Evolutionary conservation across 2,113 vertebrate genomes (phyloP).

Genomic region (Anolis carolinensis): DNA sequence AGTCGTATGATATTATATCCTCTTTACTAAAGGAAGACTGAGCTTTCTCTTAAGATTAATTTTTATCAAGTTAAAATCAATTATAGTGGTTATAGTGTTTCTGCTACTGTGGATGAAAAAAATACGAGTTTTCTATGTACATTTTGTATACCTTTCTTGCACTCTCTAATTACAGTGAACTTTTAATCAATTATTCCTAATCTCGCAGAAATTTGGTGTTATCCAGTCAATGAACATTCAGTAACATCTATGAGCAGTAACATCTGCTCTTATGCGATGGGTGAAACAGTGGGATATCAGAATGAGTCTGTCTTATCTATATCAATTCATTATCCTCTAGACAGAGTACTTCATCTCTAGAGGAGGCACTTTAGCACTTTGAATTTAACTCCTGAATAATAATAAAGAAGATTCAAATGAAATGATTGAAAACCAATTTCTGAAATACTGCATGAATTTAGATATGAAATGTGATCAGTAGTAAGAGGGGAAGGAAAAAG

Average conservation of each 20-base stretch:
- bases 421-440: too few species aligned
- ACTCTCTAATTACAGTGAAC: not conserved
- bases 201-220: not conserved
- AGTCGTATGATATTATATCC: too few species aligned
- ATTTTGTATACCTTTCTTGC: not conserved
- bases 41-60: too few species aligned
- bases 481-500: too few species aligned
- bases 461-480: too few species aligned
- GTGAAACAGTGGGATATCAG: not conserved
- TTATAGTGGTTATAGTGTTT: not conserved
- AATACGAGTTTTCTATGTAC: not conserved
- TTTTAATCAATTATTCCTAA: not conserved
- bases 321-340: not conserved
- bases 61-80: too few species aligned
- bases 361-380: too few species aligned
- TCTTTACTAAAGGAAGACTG: too few species aligned
- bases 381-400: too few species aligned
- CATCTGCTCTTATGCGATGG: not conserved
- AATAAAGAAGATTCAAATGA: too few species aligned
- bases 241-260: not conserved
- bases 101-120: not conserved
- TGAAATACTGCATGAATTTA: too few species aligned
- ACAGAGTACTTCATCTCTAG: too few species aligned
- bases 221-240: not conserved
- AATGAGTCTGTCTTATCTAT: not conserved